phyloP scores from a whole-genome alignment of 2,797 vertebrate species.

The Acanthurus tractus region DNA sequence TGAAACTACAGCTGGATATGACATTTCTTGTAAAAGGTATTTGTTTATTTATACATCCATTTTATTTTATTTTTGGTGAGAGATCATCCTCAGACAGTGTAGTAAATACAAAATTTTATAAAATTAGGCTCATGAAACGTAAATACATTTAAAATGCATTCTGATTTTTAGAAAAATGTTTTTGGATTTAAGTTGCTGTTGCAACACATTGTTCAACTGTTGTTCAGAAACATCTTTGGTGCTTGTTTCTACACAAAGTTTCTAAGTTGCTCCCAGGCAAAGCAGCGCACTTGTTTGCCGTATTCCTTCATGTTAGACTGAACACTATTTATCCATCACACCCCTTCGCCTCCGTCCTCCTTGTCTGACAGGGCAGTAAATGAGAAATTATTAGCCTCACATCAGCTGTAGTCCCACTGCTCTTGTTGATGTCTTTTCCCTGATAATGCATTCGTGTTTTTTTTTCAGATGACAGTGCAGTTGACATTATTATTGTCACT shows the following conservation, averaged over 20 bases:
- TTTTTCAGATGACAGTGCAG: constrained; percentile 34
- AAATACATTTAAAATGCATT: background rate
- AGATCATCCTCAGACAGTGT: background rate
- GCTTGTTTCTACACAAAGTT: background rate
- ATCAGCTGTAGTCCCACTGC: constrained; percentile 50
- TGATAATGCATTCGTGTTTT: constrained; percentile 32
- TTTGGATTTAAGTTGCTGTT: background rate
- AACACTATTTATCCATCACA: constrained; percentile 27
- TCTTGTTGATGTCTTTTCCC: constrained; percentile 27
- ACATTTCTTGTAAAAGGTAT: background rate
- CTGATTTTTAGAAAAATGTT: background rate
- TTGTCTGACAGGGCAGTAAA: constrained; percentile 68
- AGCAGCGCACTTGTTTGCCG: constrained; percentile 10
- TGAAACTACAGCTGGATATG: background rate
- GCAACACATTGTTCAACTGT: constrained; percentile 16
- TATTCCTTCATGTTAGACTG: constrained; percentile 7
- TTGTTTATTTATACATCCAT: background rate
- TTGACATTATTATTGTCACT: constrained; percentile 45
- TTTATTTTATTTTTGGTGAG: background rate
- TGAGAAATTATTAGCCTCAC: constrained; percentile 56
- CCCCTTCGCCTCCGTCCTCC: constrained; percentile 14
- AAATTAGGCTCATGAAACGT: background rate
- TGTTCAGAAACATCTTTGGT: constrained; percentile 10
- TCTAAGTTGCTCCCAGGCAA: background rate
- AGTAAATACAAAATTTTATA: background rate